Conservation (phyloP, 2,113 vertebrate genomes). For the Abramis brama region DNA sequence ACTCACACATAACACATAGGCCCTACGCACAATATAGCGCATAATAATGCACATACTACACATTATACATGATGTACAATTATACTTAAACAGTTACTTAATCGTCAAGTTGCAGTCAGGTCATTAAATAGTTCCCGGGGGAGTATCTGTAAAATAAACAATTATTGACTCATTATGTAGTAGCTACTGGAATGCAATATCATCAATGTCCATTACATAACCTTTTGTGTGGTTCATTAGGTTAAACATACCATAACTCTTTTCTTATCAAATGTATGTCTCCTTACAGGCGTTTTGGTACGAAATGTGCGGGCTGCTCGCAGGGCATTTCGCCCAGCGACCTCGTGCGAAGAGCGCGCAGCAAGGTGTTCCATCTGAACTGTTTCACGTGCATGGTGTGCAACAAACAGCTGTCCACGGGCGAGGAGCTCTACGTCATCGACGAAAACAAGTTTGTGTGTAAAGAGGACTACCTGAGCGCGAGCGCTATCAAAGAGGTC, state of each 20-base stretch:
- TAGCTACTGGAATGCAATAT: not conserved
- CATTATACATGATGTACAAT: not conserved
- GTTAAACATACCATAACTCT: not conserved
- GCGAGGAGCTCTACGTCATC: conserved; percentile 96
- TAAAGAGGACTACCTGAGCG: conserved; percentile 94
- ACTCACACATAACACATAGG: too few species aligned
- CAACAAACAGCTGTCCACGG: conserved; percentile 98
- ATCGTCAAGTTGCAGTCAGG: not conserved
- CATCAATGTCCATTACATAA: not conserved
- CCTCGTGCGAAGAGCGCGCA: conserved; percentile 93
- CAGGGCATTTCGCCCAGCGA: conserved; percentile 97
- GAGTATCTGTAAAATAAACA: not conserved
- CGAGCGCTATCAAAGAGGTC: conserved; percentile 88
- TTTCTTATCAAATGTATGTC: conserved; percentile 22
- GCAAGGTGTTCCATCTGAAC: conserved; percentile 96
- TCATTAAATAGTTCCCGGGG: not conserved
- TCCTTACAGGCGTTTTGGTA: conserved; percentile 88
- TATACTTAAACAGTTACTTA: not conserved
- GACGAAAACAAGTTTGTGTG: conserved; percentile 99
- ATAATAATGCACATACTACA: not conserved
- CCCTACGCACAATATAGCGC: not conserved
- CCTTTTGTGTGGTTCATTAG: not conserved
- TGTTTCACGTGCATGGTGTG: conserved; percentile 99
- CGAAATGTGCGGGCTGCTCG: conserved; percentile 94
- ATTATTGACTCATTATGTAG: not conserved